These are phyloP conservation scores for Clistopyga incitator DNA, from an alignment of 2,888 invertebrate genomes.

Conservation along the genomic window DNA sequence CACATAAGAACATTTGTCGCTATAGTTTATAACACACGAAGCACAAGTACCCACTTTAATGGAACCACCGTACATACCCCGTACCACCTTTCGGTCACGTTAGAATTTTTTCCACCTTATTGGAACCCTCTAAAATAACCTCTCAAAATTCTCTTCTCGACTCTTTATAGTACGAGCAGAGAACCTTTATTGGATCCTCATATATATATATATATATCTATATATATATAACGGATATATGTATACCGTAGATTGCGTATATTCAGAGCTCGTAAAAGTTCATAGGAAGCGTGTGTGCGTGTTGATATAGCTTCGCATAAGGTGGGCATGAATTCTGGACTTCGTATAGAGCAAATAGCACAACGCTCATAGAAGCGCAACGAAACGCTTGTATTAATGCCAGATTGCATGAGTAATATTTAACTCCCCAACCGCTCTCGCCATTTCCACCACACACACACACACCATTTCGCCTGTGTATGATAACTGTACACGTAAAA, in stretches of 20 bases:
- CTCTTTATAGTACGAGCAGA: constrained; percentile 16
- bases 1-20: constrained; percentile 29
- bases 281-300: neutral
- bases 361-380: constrained; percentile 48
- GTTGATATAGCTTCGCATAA: constrained; percentile 23
- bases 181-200: constrained; percentile 35
- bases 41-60: constrained; percentile 28
- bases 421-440: constrained; percentile 1
- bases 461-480: constrained; percentile 6
- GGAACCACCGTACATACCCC: constrained; percentile 9
- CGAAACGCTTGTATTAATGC: constrained; percentile 38
- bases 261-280: constrained; percentile 45
- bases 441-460: neutral
- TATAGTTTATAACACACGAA: constrained; percentile 11
- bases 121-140: constrained; percentile 42
- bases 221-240: neutral
- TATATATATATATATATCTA: neutral
- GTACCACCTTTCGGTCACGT: neutral
- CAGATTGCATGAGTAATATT: constrained; percentile 55
- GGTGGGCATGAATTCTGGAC: constrained; percentile 32
- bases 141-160: constrained; percentile 31
- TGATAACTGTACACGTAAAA: constrained; percentile 28
- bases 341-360: constrained; percentile 40
- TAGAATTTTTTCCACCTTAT: constrained; percentile 29
- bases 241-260: neutral